Evolutionary conservation across 2,888 invertebrate species (phyloP).

Genomic region (Frankliniella intonsa): DNA sequence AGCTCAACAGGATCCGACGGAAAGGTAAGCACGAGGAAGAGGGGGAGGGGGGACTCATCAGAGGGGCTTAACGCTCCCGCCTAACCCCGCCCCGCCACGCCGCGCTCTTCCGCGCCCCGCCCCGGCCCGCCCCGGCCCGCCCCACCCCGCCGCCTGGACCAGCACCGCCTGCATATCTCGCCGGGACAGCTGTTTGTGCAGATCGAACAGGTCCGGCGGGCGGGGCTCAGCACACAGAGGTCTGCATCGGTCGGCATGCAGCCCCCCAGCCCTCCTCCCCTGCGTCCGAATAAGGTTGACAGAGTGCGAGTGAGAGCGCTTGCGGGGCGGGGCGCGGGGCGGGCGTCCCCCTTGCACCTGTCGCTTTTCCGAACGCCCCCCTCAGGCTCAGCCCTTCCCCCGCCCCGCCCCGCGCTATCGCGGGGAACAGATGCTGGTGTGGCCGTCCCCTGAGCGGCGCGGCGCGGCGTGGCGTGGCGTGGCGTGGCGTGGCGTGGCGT

Average conservation of each 20-base stretch:
- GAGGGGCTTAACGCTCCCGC: neutral
- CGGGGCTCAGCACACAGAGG: neutral
- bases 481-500: too few species aligned
- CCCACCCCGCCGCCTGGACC: neutral
- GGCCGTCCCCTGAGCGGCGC: neutral
- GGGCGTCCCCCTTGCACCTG: too few species aligned
- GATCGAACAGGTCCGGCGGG: neutral
- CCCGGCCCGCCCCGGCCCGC: neutral
- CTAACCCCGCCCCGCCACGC: neutral
- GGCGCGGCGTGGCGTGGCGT: too few species aligned
- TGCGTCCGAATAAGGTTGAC: too few species aligned
- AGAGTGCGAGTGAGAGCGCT: too few species aligned
- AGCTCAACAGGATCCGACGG: neutral
- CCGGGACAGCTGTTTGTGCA: constrained; percentile 19
- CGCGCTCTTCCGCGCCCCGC: neutral
- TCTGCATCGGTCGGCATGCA: too few species aligned
- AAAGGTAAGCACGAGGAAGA: neutral
- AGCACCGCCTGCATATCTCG: neutral
- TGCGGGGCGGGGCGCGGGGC: too few species aligned
- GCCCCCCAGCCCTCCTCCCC: too few species aligned
- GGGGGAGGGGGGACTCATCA: neutral
- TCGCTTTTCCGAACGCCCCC: too few species aligned
- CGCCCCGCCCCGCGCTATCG: neutral
- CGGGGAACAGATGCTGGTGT: neutral
- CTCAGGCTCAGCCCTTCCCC: neutral